phyloP scores from a whole-genome alignment of 2,888 invertebrate species.

The Plebejus melissa region DNA sequence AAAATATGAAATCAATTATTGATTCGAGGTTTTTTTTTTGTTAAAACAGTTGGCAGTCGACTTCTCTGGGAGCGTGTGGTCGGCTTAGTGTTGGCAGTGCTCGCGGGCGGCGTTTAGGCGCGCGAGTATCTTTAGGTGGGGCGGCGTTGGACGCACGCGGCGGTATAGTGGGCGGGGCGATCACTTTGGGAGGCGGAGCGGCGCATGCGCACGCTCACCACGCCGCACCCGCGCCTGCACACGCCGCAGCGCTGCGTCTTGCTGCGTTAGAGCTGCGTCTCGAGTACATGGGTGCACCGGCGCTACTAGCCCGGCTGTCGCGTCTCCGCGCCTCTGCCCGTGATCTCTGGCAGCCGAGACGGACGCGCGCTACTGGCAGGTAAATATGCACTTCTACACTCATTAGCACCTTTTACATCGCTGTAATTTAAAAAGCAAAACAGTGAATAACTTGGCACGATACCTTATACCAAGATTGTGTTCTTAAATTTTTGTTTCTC shows the following conservation, averaged over 20 bases:
- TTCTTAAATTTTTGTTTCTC: no score
- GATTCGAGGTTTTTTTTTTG: slow-evolving; percentile 15
- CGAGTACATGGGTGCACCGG: slow-evolving; percentile 99
- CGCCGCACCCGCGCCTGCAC: slow-evolving; percentile 95
- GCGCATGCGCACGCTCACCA: slow-evolving; percentile 80
- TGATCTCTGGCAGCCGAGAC: slow-evolving; percentile 86
- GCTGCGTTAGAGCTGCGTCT: slow-evolving; percentile 93
- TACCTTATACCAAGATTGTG: no score
- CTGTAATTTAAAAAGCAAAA: no score
- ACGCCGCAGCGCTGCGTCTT: slow-evolving; percentile 89
- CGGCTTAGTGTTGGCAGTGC: slow-evolving; percentile 95
- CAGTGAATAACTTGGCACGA: no score
- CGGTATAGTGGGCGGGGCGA: slow-evolving; percentile 97
- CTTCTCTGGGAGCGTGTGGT: slow-evolving; percentile 94
- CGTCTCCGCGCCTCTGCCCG: slow-evolving; percentile 87
- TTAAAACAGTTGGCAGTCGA: slow-evolving; percentile 88
- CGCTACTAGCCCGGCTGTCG: slow-evolving; percentile 93
- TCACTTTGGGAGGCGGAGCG: slow-evolving; percentile 94
- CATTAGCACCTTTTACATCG: no score
- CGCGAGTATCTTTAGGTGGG: slow-evolving; percentile 91
- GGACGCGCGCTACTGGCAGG: slow-evolving; percentile 40
- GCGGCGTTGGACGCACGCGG: slow-evolving; percentile 97
- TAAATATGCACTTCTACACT: slow-evolving; percentile 7
- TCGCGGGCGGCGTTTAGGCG: slow-evolving; percentile 95
- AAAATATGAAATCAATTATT: neutral